A percentile compares a stretch with the other conserved stretches of the same genome.
Evolutionary conservation across 2,888 invertebrate genomes (phyloP).

Genomic region (Ectropis crepuscularia): DNA sequence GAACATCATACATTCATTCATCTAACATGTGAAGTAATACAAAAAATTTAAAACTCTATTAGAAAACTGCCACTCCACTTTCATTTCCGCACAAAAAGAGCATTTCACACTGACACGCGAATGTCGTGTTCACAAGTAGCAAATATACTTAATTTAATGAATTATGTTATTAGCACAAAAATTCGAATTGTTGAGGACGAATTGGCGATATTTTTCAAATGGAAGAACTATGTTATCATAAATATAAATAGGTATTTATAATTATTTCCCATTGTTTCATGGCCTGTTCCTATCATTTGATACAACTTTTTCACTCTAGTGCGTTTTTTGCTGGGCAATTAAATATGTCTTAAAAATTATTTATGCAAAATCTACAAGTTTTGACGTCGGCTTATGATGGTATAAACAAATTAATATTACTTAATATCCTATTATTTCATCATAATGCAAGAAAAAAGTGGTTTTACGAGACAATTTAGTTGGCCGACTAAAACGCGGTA

Average conservation of each 20-base stretch:
- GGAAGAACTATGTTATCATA: slow-evolving; percentile 59
- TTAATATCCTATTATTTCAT: neutral
- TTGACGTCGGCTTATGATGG: too few species aligned
- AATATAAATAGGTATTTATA: slow-evolving; percentile 70
- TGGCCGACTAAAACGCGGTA: slow-evolving; percentile 21
- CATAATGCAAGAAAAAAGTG: neutral
- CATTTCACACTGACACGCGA: slow-evolving; percentile 11
- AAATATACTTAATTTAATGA: slow-evolving; percentile 29
- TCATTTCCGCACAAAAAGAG: slow-evolving; percentile 18
- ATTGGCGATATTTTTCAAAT: slow-evolving; percentile 59
- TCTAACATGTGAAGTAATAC: neutral
- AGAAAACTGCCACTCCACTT: slow-evolving; percentile 8
- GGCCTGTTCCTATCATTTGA: slow-evolving; percentile 76
- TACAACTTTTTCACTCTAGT: slow-evolving; percentile 42
- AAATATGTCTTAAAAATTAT: neutral
- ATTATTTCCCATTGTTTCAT: slow-evolving; percentile 72
- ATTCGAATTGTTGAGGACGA: slow-evolving; percentile 53
- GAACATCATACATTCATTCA: neutral
- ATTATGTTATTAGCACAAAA: slow-evolving; percentile 65
- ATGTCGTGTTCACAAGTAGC: slow-evolving; percentile 5
- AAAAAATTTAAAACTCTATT: neutral
- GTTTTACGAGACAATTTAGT: slow-evolving; percentile 5
- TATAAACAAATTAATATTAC: neutral
- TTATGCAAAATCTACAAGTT: neutral
- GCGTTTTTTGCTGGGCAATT: slow-evolving; percentile 30